These are phyloP conservation scores for Cecropterus lyciades DNA, from an alignment of 1,140 invertebrate species.

Conservation along the genomic window DNA sequence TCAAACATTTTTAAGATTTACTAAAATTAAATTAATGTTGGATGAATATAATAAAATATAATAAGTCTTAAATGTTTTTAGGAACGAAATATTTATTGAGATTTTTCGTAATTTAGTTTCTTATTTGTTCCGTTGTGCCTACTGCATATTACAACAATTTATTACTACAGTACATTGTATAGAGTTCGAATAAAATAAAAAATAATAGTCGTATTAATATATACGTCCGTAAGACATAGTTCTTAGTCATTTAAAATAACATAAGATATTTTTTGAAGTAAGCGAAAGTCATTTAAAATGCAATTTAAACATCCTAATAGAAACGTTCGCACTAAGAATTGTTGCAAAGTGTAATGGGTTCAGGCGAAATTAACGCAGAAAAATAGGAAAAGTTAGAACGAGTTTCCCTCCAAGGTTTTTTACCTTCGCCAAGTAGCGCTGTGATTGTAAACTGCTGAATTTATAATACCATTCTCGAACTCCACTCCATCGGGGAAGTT, in stretches of 20 bases:
- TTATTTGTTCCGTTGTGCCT: no score
- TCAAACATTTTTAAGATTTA: no score
- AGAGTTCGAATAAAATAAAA: no score
- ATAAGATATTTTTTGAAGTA: conserved; percentile 41
- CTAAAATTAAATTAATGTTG: no score
- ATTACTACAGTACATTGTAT: no score
- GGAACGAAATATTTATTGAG: no score
- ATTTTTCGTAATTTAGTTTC: no score
- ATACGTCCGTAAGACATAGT: no score
- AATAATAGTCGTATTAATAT: no score
- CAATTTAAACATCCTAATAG: conserved; percentile 80
- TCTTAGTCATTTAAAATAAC: not conserved
- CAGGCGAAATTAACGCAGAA: conserved; percentile 84
- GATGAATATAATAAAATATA: no score
- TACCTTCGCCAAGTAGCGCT: conserved; percentile 73
- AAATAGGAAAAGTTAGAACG: conserved; percentile 84
- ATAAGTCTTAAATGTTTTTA: no score
- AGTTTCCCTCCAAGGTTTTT: conserved; percentile 79
- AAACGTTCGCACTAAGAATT: conserved; percentile 82
- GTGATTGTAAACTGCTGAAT: conserved; percentile 84
- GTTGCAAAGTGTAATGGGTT: conserved; percentile 83
- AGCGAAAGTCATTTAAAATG: conserved; percentile 75
- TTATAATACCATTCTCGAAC: conserved; percentile 83
- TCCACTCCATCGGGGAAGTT: conserved; percentile 78
- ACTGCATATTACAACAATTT: no score